A percentile compares a stretch with the other conserved stretches of the same genome.
Evolutionary conservation across 37 sponge, comb jelly and placozoan species (phyloP).

Genomic region (Eunapius fragilis): DNA sequence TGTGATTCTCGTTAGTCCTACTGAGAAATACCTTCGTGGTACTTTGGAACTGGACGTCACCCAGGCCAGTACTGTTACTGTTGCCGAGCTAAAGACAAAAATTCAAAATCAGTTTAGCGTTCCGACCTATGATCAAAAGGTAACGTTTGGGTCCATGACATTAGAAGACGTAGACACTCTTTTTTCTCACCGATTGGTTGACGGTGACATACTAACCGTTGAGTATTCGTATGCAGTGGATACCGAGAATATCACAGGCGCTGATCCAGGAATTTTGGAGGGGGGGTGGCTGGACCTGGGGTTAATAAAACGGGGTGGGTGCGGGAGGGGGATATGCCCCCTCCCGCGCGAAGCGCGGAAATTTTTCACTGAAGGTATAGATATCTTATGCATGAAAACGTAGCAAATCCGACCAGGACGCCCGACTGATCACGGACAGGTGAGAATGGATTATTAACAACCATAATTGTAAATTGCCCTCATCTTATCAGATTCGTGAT

Average conservation of each 20-base stretch:
- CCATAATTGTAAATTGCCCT: too few species aligned
- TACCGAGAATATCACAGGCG: background rate
- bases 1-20: background rate
- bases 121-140: background rate
- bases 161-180: background rate
- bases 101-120: background rate
- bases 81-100: background rate
- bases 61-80: background rate
- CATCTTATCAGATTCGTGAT: too few species aligned
- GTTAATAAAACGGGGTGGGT: too few species aligned
- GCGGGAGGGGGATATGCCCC: too few species aligned
- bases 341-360: too few species aligned
- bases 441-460: too few species aligned
- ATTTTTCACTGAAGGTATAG: too few species aligned
- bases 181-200: background rate
- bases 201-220: background rate
- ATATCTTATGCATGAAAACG: too few species aligned
- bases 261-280: too few species aligned
- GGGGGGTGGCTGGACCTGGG: too few species aligned
- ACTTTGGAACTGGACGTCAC: background rate
- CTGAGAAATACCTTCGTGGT: background rate
- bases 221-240: background rate
- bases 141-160: background rate
- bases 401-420: too few species aligned
- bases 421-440: too few species aligned